Base-by-base conservation (phyloP, 2,113 vertebrate species). In the Sylvietta virens region DNA sequence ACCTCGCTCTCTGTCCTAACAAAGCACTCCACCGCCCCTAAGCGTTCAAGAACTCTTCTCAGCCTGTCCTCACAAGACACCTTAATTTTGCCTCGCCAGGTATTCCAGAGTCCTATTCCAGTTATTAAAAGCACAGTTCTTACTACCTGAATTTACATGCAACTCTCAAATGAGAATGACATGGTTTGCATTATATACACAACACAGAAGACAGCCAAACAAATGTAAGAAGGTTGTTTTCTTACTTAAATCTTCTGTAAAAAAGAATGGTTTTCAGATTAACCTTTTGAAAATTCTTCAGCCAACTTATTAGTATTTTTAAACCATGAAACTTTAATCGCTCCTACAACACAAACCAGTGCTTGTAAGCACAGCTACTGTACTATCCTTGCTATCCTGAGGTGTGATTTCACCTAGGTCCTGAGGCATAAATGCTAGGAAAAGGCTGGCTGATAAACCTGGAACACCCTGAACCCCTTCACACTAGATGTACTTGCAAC, bases 21-120 rank as follows among this genome's bases (percentile, higher is more conserved):
- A 45, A 60, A 89, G 11, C 12, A 17, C 26, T 53, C 67, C 24
- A 78, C 2, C 1, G 1, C 4, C 6, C 5, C 1, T 0, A 13
- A 53, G 7, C 3, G 8, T 72, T 69, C 62, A 76, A 51, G 12
- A 90, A 7, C 8, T 3, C 12, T 53, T 65, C 6, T 39, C 65
- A 24, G 50, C 27, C 50, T 42, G 3, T 27, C 48, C 28, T 86
- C 45, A 53, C 5, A 57, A 72, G 18, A n/a, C 18, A 39, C 8
- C 35, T 44, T 22, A 39, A 57, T 37, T 88, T 91, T 86, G 11
- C 13, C 18, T 14, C 76, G 45, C 14, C 64, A 54, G 37, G 3
- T 48, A n/a, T 69, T 80, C 81, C 66, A 73, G 66, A 72, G 7
- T 18, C 45, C 15, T 5, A 22, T 31, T 86, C 10, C 9, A 67